Evolutionary conservation across 2,113 vertebrate species (phyloP).

Genomic region (Phocoena phocoena): DNA sequence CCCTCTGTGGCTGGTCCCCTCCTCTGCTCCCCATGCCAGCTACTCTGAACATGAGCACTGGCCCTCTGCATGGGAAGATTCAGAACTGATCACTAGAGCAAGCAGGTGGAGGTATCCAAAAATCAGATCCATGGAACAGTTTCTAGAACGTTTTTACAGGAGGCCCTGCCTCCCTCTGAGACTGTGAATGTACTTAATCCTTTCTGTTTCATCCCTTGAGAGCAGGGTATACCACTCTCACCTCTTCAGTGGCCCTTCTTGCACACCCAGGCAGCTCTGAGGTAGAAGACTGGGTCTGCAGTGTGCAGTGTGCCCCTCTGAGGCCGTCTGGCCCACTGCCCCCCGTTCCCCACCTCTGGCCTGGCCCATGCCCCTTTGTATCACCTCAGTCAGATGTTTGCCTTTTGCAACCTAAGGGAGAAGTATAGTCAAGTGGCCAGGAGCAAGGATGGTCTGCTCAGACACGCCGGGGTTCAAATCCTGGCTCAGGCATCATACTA

Average conservation of each 20-base stretch:
- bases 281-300: neutral
- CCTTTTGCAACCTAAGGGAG: neutral
- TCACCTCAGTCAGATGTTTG: neutral
- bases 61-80: neutral
- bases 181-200: neutral
- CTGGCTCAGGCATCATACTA: neutral
- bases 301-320: too few species aligned
- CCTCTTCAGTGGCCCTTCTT: neutral
- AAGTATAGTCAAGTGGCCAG: neutral
- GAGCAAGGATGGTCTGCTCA: neutral
- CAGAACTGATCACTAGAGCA: neutral
- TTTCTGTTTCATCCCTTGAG: neutral
- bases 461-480: neutral
- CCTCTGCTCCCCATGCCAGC: fast-evolving
- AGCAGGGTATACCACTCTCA: neutral
- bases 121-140: neutral
- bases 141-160: neutral
- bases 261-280: neutral
- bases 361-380: too few species aligned
- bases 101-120: neutral
- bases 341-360: fast-evolving
- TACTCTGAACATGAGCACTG: neutral
- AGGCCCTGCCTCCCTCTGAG: neutral
- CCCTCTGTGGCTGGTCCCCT: neutral
- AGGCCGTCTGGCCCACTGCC: neutral